These are phyloP conservation scores for Aricia artaxerxes DNA, from an alignment of 2,888 invertebrate genomes.

Conservation along the genomic window DNA sequence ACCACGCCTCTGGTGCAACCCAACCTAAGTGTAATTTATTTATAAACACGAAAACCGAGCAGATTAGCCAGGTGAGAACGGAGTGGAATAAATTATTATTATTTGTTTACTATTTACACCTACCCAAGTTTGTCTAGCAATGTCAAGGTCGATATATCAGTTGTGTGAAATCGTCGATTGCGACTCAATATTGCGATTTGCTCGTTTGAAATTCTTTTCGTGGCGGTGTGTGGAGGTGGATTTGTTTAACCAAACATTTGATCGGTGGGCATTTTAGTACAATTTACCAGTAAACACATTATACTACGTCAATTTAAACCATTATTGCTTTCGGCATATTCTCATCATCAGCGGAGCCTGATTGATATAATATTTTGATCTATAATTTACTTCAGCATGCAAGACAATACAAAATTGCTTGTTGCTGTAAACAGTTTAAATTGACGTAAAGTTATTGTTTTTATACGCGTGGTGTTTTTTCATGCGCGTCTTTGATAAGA, in stretches of 20 bases:
- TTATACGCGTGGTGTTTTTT: not conserved
- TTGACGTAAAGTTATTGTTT: constrained; percentile 8
- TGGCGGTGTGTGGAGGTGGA: not conserved
- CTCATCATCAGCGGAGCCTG: not conserved
- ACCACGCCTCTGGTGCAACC: no score
- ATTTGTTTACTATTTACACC: constrained; percentile 15
- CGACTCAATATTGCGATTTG: not conserved
- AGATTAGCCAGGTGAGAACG: not conserved
- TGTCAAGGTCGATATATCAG: constrained; percentile 12
- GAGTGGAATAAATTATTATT: not conserved
- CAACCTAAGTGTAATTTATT: not conserved
- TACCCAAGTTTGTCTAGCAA: constrained; percentile 11
- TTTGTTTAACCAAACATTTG: not conserved
- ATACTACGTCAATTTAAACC: not conserved
- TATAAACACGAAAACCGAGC: not conserved
- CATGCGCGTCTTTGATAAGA: not conserved
- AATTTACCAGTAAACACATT: not conserved
- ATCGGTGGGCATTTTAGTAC: not conserved
- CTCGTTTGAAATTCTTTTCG: not conserved
- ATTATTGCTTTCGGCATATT: not conserved
- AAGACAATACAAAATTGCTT: not conserved
- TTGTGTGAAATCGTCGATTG: not conserved
- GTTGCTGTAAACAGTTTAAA: not conserved
- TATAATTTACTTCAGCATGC: not conserved
- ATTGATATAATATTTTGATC: not conserved